phyloP scores from a whole-genome alignment of 1,140 invertebrate species.

The Drosophila kohkoa region DNA sequence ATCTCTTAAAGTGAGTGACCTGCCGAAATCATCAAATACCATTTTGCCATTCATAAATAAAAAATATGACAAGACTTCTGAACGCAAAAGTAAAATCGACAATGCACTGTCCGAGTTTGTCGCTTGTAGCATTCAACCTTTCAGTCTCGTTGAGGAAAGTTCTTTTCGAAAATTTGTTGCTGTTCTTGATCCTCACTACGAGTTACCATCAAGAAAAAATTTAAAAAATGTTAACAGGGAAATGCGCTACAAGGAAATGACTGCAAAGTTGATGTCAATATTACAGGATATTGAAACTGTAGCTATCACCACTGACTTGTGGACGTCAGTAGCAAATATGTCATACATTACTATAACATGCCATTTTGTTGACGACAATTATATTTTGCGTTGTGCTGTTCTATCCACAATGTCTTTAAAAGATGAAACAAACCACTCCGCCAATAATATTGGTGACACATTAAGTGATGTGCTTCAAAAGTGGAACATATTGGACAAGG shows the following conservation, averaged over 20 bases:
- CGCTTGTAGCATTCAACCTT: conserved; percentile 13
- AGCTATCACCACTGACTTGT: background rate
- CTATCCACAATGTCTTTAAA: background rate
- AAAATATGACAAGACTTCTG: no score
- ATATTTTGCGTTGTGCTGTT: background rate
- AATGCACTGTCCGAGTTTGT: conserved; percentile 9
- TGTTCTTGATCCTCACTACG: conserved; percentile 6
- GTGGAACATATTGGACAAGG: conserved; percentile 1
- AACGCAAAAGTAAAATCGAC: no score
- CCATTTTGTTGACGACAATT: background rate
- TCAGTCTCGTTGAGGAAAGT: conserved; percentile 1
- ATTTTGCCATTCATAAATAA: background rate
- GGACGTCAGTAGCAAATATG: background rate
- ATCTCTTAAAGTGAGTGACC: background rate
- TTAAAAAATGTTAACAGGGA: background rate
- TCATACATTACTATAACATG: background rate
- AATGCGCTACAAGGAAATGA: background rate
- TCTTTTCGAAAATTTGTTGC: conserved; percentile 5
- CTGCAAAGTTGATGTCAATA: background rate
- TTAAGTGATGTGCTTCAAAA: background rate
- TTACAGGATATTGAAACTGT: background rate
- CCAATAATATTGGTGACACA: background rate
- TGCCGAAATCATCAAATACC: background rate
- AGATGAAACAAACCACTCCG: background rate
- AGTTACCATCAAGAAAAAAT: background rate